Evolutionary conservation across 1,140 invertebrate genomes (phyloP).

Genomic region (Cylas formicarius): DNA sequence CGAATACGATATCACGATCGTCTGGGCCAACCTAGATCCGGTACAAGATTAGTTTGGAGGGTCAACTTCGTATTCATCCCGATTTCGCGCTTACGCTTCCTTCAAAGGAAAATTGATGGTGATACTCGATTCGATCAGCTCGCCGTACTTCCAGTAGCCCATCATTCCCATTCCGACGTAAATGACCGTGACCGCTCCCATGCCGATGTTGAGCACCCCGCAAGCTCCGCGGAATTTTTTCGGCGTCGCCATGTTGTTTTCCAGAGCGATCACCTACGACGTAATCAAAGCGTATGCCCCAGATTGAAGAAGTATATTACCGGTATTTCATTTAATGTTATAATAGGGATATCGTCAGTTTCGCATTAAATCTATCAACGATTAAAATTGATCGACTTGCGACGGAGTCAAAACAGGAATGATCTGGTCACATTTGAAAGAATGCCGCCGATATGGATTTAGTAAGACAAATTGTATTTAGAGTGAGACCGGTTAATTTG

Average conservation of each 20-base stretch:
- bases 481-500: no score
- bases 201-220: slow-evolving; percentile 72
- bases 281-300: slow-evolving; percentile 9
- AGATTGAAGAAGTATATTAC: slow-evolving; percentile 48
- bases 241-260: slow-evolving; percentile 79
- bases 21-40: slow-evolving; percentile 65
- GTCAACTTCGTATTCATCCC: no score
- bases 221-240: slow-evolving; percentile 60
- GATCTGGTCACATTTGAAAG: no score
- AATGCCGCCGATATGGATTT: no score
- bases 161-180: slow-evolving; percentile 75
- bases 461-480: no score
- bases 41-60: no score
- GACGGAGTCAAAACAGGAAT: no score
- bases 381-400: no score
- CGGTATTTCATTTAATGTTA: slow-evolving; percentile 82
- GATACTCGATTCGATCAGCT: slow-evolving; percentile 55
- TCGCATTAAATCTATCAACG: no score
- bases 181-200: slow-evolving; percentile 63
- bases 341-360: no score
- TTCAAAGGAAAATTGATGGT: slow-evolving; percentile 64
- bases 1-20: slow-evolving; percentile 77
- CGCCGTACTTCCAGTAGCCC: slow-evolving; percentile 74
- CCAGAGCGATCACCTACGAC: slow-evolving; percentile 68
- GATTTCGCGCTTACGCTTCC: slow-evolving; percentile 47